phyloP scores from a whole-genome alignment of 1,140 invertebrate species.

The Macrostomum lignano region DNA sequence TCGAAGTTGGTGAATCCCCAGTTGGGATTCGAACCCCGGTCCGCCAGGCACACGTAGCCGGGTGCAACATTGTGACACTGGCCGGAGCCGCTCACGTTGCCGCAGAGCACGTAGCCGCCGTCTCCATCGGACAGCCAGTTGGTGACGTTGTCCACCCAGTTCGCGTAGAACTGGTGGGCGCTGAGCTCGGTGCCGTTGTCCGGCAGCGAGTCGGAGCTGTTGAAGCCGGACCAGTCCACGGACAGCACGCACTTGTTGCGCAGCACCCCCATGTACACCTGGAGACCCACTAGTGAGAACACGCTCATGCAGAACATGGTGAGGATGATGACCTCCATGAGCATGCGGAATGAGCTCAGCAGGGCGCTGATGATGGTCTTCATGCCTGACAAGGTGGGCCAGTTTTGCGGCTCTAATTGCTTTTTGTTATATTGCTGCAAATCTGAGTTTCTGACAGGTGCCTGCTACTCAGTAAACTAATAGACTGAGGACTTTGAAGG shows the following conservation, averaged over 20 bases:
- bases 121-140: constrained; percentile 34
- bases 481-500: too few species aligned
- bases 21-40: constrained; percentile 71
- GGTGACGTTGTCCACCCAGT: constrained; percentile 54
- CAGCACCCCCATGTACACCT: constrained; percentile 87
- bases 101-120: constrained; percentile 29
- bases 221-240: constrained; percentile 39
- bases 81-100: constrained; percentile 36
- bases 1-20: constrained; percentile 89
- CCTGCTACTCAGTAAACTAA: too few species aligned
- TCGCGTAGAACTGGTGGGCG: constrained; percentile 3
- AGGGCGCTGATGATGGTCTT: constrained; percentile 85
- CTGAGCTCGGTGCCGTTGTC: constrained; percentile 30
- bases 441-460: too few species aligned
- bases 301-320: constrained; percentile 83
- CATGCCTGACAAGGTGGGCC: constrained; percentile 42
- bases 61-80: constrained; percentile 36
- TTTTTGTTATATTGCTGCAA: too few species aligned
- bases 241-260: constrained; percentile 67
- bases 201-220: too few species aligned
- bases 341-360: constrained; percentile 66
- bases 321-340: constrained; percentile 73
- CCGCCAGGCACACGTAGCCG: constrained; percentile 64
- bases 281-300: constrained; percentile 69
- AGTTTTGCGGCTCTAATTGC: too few species aligned